These are phyloP conservation scores for Ibycter americanus DNA, from an alignment of 2,797 vertebrate species.

Conservation along the genomic window DNA sequence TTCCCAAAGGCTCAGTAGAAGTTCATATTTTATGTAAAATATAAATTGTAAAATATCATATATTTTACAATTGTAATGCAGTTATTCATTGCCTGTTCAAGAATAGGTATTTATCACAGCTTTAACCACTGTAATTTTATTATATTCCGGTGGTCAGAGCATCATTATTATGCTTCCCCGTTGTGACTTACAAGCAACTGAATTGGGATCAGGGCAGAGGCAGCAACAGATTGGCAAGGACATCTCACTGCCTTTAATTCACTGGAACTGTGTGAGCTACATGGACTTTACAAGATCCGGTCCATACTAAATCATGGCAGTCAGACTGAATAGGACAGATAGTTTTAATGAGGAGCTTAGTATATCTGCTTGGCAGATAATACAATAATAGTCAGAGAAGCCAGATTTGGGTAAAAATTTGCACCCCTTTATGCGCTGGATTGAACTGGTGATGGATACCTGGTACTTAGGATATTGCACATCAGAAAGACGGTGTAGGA, in stretches of 20 bases:
- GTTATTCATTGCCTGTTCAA: slow-evolving; percentile 6
- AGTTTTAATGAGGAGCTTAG: neutral
- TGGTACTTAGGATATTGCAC: neutral
- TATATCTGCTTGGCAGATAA: neutral
- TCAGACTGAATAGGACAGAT: neutral
- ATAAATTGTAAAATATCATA: slow-evolving; percentile 29
- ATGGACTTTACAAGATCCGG: neutral
- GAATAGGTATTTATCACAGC: neutral
- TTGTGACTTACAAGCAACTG: slow-evolving; percentile 11
- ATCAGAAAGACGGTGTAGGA: neutral
- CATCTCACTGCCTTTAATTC: neutral
- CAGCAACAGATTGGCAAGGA: neutral
- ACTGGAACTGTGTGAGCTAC: neutral
- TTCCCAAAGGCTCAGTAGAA: slow-evolving; percentile 5
- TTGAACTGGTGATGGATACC: neutral
- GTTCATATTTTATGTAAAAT: slow-evolving; percentile 50
- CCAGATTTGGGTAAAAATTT: neutral
- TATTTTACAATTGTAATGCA: slow-evolving; percentile 8
- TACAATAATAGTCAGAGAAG: neutral
- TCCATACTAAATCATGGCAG: neutral
- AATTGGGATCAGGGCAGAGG: neutral
- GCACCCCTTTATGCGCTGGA: neutral
- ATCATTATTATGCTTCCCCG: neutral
- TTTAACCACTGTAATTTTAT: neutral
- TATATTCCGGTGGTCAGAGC: neutral